These are phyloP conservation scores for Andrena trimmerana DNA, from an alignment of 2,888 invertebrate genomes.

Conservation along the genomic window DNA sequence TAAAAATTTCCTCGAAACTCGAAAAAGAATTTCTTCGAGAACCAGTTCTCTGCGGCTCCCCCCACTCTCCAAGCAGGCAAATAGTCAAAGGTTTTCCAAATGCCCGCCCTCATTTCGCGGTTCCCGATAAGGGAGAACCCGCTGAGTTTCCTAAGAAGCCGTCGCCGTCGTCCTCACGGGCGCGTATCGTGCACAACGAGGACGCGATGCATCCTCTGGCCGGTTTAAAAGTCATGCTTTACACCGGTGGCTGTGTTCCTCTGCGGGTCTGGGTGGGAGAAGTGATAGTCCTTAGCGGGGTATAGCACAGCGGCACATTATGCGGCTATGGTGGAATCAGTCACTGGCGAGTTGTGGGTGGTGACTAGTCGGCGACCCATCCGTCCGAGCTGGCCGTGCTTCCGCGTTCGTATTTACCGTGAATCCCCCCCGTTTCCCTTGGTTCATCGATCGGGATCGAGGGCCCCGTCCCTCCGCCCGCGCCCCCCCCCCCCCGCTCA, in stretches of 20 bases:
- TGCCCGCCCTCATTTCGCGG: too few species aligned
- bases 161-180: conserved; percentile 28
- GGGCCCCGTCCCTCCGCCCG: not conserved
- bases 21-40: too few species aligned
- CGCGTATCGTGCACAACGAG: conserved; percentile 48
- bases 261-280: conserved; percentile 82
- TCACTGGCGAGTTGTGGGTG: conserved; percentile 84
- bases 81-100: too few species aligned
- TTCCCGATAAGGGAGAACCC: too few species aligned
- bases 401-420: conserved; percentile 56
- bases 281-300: conserved; percentile 83
- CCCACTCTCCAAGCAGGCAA: too few species aligned
- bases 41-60: too few species aligned
- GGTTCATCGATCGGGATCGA: conserved; percentile 62
- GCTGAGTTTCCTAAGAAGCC: conserved; percentile 5
- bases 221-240: conserved; percentile 75
- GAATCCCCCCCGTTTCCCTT: conserved; percentile 26
- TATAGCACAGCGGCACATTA: conserved; percentile 81
- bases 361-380: conserved; percentile 79
- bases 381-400: conserved; percentile 61
- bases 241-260: conserved; percentile 76
- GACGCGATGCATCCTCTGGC: conserved; percentile 70
- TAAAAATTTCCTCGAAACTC: too few species aligned
- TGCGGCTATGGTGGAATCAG: conserved; percentile 83
- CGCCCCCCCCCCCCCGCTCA: not conserved